These are phyloP conservation scores for Sebastes reedi DNA, from an alignment of 2,797 vertebrate genomes.

Conservation along the genomic window DNA sequence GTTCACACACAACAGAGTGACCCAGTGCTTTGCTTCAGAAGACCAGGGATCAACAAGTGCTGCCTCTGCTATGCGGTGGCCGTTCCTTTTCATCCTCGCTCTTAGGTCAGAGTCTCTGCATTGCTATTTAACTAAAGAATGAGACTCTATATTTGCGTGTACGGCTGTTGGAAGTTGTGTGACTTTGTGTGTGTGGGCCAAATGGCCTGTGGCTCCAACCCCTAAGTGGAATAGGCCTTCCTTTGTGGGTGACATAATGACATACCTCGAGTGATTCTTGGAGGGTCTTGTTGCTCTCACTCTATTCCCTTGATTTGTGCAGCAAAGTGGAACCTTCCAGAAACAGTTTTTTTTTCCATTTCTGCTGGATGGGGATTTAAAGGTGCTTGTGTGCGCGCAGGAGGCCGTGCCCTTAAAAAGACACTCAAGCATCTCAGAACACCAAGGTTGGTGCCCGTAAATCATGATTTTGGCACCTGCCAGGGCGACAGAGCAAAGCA, in stretches of 20 bases:
- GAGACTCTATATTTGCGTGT: slow-evolving; percentile 56
- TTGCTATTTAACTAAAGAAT: slow-evolving; percentile 50
- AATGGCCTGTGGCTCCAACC: slow-evolving; percentile 66
- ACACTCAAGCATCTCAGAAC: slow-evolving; percentile 31
- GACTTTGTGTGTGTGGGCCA: slow-evolving; percentile 64
- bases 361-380: slow-evolving; percentile 44
- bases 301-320: slow-evolving; percentile 51
- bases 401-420: slow-evolving; percentile 45
- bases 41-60: slow-evolving; percentile 47
- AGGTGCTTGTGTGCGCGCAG: slow-evolving; percentile 10
- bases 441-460: slow-evolving; percentile 25
- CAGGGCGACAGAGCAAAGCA: slow-evolving; percentile 27
- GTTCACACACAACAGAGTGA: slow-evolving; percentile 42
- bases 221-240: slow-evolving; percentile 72
- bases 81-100: slow-evolving; percentile 51
- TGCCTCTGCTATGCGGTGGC: slow-evolving; percentile 31
- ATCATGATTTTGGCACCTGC: slow-evolving; percentile 45
- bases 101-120: slow-evolving; percentile 43
- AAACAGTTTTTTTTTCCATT: slow-evolving; percentile 21
- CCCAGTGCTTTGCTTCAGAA: slow-evolving; percentile 19
- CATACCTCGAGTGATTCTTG: slow-evolving; percentile 71
- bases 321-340: slow-evolving; percentile 54
- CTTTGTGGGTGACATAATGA: slow-evolving; percentile 79
- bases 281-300: slow-evolving; percentile 63
- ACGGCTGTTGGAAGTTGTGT: slow-evolving; percentile 54